Base-by-base conservation (phyloP, 2,888 invertebrate genomes). In the Panorpa germanica region DNA sequence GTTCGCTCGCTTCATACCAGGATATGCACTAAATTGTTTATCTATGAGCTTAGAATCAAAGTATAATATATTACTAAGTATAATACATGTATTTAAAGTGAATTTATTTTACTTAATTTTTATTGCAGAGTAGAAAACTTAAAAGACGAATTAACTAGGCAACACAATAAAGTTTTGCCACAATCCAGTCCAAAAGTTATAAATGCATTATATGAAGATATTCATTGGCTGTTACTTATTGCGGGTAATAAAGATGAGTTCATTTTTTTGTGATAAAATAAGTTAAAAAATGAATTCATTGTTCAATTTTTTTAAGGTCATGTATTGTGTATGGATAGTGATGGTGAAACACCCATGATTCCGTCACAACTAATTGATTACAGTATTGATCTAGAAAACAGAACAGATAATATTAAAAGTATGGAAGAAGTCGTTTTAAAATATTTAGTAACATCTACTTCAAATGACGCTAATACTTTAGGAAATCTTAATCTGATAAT, bases 201-300 rank as follows among this genome's bases (percentile, higher is more conserved):
- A 48, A 49, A 47, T 18, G 40, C 53, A 17, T 53, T 88, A 18
- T 83, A 81, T 46, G 90, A 91, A 56, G 88, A 90, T 53, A 53
- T 90, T 13, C 86, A 90, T 50, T 91, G 90, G 91, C 63, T 82
- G 16, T 54, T 88, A 15, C 65, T 91, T 43, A 70, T 90, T 30
- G 56, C 65, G 25, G 81, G 80, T 40, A 66, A 70, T n/a, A n/a
- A n/a, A n/a, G n/a, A n/a, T n/a, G n/a, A n/a, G n/a, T n/a, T n/a
- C n/a, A n/a, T n/a, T n/a, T n/a, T n/a, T n/a, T n/a, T n/a, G n/a
- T n/a, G n/a, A n/a, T n/a, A n/a, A n/a, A n/a, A n/a, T n/a, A n/a
- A n/a, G n/a, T n/a, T n/a, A n/a, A n/a, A n/a, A n/a, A n/a, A n/a
- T n/a, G n/a, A n/a, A n/a, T n/a, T n/a, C n/a, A n/a, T n/a, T n/a